phyloP scores from a whole-genome alignment of 2,888 invertebrate species.

The Drosophila setosimentum region DNA sequence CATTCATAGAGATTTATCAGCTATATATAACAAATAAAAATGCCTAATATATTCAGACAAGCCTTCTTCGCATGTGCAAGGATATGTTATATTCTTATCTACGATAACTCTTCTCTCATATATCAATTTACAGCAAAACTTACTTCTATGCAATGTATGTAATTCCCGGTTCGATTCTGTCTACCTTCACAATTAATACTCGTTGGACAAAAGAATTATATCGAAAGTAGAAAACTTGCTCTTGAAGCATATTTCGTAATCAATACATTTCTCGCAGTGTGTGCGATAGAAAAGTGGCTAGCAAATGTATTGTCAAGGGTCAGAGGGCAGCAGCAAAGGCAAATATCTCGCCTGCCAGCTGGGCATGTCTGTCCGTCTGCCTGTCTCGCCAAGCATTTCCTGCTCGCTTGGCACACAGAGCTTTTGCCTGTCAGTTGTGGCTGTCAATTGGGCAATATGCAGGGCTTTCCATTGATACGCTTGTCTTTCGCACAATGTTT shows the following conservation, averaged over 20 bases:
- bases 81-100: too few relatives aligned
- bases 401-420: conserved; percentile 17
- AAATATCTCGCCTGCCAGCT: conserved; percentile 13
- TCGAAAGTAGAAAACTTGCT: background rate
- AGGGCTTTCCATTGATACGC: conserved; percentile 61
- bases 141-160: background rate
- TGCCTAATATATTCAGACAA: background rate
- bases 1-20: background rate
- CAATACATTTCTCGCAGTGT: background rate
- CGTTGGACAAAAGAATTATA: background rate
- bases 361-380: background rate
- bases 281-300: background rate
- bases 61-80: too few relatives aligned
- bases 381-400: background rate
- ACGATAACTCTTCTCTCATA: too few relatives aligned
- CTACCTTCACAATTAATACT: background rate
- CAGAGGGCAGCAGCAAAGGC: background rate
- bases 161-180: background rate
- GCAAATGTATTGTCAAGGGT: conserved; percentile 6
- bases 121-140: background rate
- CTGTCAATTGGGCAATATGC: conserved; percentile 58
- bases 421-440: conserved; percentile 25
- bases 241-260: background rate
- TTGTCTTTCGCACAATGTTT: conserved; percentile 68
- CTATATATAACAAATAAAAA: background rate